Evolutionary conservation across 2,888 invertebrate species (phyloP), one percentile per base, ranked within the genome.

Genomic region (Lycia hirtaria): DNA sequence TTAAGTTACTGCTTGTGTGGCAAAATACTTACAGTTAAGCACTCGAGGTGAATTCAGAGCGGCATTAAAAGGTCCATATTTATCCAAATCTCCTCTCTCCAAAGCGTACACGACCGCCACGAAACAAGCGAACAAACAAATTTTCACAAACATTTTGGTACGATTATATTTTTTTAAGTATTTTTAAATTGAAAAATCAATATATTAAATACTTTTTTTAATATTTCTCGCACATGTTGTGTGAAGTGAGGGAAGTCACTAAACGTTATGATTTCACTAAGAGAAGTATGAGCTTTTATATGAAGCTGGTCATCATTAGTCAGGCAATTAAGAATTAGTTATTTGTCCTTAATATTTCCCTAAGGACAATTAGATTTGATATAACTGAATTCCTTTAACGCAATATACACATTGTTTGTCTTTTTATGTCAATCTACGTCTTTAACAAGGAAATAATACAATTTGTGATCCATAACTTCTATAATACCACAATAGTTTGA

Each of bases 31-130:
- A 60, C 60, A 63, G 55, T 17, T 56, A 38, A 59, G 56, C 35
- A 49, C 60, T 9, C 32, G 62, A n/a, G 47, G 24, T 9, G 49
- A 68, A 19, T 56, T 47, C 14, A 64, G 44, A 35, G 47, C 53
- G 1, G 44, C 7, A 20, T 43, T 51, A 19, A 64, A 55, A n/a
- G 64, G 61, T 45, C 59, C 64, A 57, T 64, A 64, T 51, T 60
- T 62, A 37, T 61, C 50, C 38, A 61, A 49, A 12, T 61, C 64
- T 12, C 57, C 64, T 14, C 60, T 54, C 43, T 45, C 60, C 41
- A 53, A 6, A 22, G 49, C 49, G 44, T 24, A 35, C 9, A 54
- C 22, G 24, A 47, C 45, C 24, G 35, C 50, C 40, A 57, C 49
- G 12, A 57, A 9, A 43, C 35, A 54, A 35, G 50, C 56, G 5